A percentile compares a stretch with the other conserved stretches of the same genome.
Conservation (phyloP, 2,888 invertebrate genomes). For the Erebia ligea region DNA sequence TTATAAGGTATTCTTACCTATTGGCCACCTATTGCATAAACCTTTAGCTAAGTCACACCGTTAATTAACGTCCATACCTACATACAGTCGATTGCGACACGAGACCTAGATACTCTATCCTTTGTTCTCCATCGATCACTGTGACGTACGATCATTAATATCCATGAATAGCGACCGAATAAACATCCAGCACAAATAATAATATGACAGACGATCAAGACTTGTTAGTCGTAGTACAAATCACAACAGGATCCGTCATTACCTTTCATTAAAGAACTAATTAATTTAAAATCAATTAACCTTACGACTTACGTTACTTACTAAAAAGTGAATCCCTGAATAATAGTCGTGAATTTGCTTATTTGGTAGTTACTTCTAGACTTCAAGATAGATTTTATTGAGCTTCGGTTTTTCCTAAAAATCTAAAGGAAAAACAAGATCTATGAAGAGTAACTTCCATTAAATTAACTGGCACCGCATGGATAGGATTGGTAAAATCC, state of each 20-base stretch:
- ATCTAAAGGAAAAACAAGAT: too few relatives aligned
- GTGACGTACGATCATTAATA: slow-evolving; percentile 44
- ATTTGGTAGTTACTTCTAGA: too few relatives aligned
- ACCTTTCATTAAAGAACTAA: background rate
- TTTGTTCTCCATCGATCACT: slow-evolving; percentile 44
- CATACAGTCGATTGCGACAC: slow-evolving; percentile 31
- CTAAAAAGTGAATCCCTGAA: too few relatives aligned
- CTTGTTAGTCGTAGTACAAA: slow-evolving; percentile 1
- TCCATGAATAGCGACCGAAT: slow-evolving; percentile 44
- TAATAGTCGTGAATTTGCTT: too few relatives aligned
- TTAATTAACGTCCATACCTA: slow-evolving; percentile 35
- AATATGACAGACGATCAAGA: slow-evolving; percentile 14
- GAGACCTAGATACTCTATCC: slow-evolving; percentile 41
- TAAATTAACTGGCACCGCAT: too few relatives aligned
- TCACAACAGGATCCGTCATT: slow-evolving; percentile 2
- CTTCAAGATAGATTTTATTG: too few relatives aligned
- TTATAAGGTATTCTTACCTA: background rate
- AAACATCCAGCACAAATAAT: slow-evolving; percentile 40
- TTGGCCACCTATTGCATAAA: background rate
- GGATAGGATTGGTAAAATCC: too few relatives aligned
- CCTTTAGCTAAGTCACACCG: slow-evolving; percentile 24
- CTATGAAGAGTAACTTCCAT: too few relatives aligned
- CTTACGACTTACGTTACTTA: too few relatives aligned
- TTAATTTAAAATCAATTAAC: background rate
- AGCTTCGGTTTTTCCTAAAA: too few relatives aligned